Evolutionary conservation across 2,113 vertebrate species (phyloP).

Genomic region (Xenopus borealis): DNA sequence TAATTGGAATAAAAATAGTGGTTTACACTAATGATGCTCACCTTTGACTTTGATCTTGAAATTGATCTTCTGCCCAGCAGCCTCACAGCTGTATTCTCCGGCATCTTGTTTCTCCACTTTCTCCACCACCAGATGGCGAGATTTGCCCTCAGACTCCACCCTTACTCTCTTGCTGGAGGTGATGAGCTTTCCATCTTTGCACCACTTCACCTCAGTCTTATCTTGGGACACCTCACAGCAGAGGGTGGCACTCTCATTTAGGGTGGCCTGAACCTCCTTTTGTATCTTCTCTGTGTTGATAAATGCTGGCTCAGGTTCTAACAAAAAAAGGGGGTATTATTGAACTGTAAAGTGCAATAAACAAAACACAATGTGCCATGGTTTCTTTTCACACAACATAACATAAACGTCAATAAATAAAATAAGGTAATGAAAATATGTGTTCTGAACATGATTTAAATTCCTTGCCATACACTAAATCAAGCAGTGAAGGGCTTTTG

Average conservation of each 20-base stretch:
- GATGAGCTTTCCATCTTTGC: constrained; percentile 51
- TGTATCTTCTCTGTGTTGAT: constrained; percentile 53
- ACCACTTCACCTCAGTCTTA: constrained; percentile 53
- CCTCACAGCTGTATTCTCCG: constrained; percentile 72
- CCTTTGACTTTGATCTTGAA: constrained; percentile 64
- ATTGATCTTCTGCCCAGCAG: constrained; percentile 63
- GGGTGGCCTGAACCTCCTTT: constrained; percentile 65
- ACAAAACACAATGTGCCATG: too few species aligned
- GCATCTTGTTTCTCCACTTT: constrained; percentile 73
- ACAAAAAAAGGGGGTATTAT: background rate
- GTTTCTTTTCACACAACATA: too few species aligned
- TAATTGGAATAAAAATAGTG: too few species aligned
- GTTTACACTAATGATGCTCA: constrained; percentile 15
- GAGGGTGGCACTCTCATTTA: background rate
- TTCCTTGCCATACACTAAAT: too few species aligned
- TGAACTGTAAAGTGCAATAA: too few species aligned
- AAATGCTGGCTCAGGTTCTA: constrained; percentile 46
- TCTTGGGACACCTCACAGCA: constrained; percentile 53
- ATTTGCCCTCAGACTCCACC: constrained; percentile 61
- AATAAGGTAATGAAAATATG: too few species aligned
- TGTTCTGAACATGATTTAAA: too few species aligned
- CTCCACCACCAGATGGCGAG: constrained; percentile 68
- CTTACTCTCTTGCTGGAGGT: constrained; percentile 61
- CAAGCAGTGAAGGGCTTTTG: too few species aligned
- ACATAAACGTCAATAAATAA: too few species aligned